A percentile compares a stretch with the other conserved stretches of the same genome.
phyloP scores from a whole-genome alignment of 2,888 invertebrate species.

The Hyppa rectilinea region DNA sequence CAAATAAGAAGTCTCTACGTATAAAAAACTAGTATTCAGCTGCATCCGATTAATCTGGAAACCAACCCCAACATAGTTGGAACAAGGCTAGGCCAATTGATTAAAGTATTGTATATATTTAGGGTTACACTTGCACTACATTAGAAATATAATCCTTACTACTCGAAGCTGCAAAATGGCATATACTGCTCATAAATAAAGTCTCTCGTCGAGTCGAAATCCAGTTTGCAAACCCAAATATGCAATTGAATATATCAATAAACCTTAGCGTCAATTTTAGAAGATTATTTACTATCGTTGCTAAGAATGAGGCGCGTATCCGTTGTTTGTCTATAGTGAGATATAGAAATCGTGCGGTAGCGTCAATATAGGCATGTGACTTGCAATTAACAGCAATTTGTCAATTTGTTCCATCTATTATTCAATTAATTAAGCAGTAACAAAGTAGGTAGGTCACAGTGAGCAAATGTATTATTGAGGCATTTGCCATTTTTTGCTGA shows the following conservation, averaged over 20 bases:
- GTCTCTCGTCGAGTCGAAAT: not conserved
- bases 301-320: not conserved
- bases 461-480: not conserved
- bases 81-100: too few relatives aligned
- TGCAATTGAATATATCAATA: not conserved
- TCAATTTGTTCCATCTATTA: constrained; percentile 27
- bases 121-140: too few relatives aligned
- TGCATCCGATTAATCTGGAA: too few relatives aligned
- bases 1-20: too few relatives aligned
- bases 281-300: not conserved
- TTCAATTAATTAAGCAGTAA: constrained; percentile 36
- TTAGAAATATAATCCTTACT: not conserved
- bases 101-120: too few relatives aligned
- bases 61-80: too few relatives aligned
- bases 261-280: not conserved
- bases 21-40: too few relatives aligned
- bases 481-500: not conserved
- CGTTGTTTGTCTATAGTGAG: not conserved
- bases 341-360: not conserved
- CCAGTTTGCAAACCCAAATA: not conserved
- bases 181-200: not conserved
- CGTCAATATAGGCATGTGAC: not conserved
- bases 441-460: constrained; percentile 33
- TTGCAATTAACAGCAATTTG: constrained; percentile 15
- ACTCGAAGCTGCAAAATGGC: too few relatives aligned